Base-by-base conservation (phyloP, 2,888 invertebrate species). In the Axea sp. region DNA sequence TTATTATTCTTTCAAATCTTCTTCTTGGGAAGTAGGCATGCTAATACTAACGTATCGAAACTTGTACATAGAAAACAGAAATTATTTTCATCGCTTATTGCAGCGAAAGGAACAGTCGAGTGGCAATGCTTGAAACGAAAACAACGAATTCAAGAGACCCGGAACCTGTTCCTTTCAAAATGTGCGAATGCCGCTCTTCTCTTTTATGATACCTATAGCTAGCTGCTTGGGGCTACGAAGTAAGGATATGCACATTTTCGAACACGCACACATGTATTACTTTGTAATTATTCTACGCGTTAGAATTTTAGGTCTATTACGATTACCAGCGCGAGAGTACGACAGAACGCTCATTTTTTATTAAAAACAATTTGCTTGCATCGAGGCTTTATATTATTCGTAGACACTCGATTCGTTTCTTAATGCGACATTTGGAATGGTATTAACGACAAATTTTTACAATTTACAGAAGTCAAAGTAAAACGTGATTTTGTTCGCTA, bases 171-270 rank as follows among this genome's bases (percentile, higher is more conserved):
- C 78, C 82, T 82, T 79, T 82, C 79, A 75, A 47, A 37, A 74
- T 59, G 75, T 78, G 80, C 84, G 79, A 77, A 78, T 81, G 79
- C 81, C 77, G 82, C 83, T 80, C 79, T 74, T 76, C 73, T 73
- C 60, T 33, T 60, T 67, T 83, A 80, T 78, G 79, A 76, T 75
- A 78, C 77, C 35, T 65, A 85, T 84, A 84, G 83, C 84, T 86
- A 85, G 85, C 82, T 86, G 87, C 86, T 87, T 87, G 86, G 87
- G 87, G 84, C 81, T 84, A 83, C 75, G 80, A 82, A 79, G 82
- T 84, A 86, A 81, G 81, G 81, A 76, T 62, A 69, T 73, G 73
- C 77, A 76, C 74, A 77, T 68, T 39, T 73, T 57, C 60, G 22
- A 64, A 74, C 71, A 73, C 75, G 74, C 73, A 65, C 65, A 55